Percentiles rank a stretch among this genome's conserved stretches.
Conservation (phyloP, 2,797 vertebrate genomes). For the Myotis daubentonii region DNA sequence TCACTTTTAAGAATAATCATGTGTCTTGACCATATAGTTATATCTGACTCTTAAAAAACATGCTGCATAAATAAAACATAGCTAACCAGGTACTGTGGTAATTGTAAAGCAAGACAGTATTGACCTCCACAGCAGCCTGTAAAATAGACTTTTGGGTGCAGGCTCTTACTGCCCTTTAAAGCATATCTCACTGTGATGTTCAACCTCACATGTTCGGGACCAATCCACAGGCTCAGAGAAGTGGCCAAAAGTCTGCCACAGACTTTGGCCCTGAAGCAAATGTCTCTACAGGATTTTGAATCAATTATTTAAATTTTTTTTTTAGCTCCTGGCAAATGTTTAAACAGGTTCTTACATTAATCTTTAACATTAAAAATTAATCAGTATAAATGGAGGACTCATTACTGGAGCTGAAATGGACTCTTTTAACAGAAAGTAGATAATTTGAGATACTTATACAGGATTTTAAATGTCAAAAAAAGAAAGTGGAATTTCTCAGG, state of each 20-base stretch:
- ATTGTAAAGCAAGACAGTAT: background rate
- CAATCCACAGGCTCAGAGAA: background rate
- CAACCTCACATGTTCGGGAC: background rate
- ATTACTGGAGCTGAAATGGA: background rate
- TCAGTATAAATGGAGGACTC: slow-evolving; percentile 44
- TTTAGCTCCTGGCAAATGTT: slow-evolving; percentile 56
- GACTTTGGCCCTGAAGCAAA: background rate
- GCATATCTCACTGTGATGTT: fast-evolving
- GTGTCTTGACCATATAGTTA: background rate
- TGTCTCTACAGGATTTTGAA: background rate
- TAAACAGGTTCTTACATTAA: slow-evolving; percentile 57
- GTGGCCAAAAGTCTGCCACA: background rate
- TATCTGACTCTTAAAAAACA: background rate
- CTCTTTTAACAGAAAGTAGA: background rate
- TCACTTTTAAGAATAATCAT: background rate
- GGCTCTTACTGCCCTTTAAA: background rate
- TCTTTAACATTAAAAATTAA: slow-evolving; percentile 71
- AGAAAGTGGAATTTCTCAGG: background rate
- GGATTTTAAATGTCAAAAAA: background rate
- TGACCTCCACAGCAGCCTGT: background rate
- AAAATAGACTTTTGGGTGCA: background rate
- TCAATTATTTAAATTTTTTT: slow-evolving; percentile 57
- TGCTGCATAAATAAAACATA: background rate
- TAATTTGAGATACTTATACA: background rate
- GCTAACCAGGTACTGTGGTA: too few relatives aligned